Conservation (phyloP, 2,888 invertebrate species). For the Lydus trimaculatus region DNA sequence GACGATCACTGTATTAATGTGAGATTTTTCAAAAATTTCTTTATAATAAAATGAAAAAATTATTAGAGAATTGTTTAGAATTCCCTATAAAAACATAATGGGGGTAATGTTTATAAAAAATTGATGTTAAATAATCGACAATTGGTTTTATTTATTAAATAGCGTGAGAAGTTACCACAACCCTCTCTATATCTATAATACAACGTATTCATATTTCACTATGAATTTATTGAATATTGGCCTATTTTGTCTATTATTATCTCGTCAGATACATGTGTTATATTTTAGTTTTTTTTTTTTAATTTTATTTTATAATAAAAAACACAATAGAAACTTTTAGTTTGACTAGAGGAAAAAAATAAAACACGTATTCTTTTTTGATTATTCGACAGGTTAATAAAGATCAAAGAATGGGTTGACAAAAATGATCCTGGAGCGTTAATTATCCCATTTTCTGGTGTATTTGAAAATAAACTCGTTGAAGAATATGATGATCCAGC, state of each 20-base stretch:
- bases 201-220: not conserved
- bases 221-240: not conserved
- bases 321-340: not conserved
- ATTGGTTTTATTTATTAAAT: not conserved
- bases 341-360: not conserved
- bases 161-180: constrained; percentile 10
- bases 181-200: not conserved
- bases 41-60: not conserved
- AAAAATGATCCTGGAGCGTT: constrained; percentile 93
- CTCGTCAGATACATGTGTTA: not conserved
- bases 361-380: not conserved
- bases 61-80: not conserved
- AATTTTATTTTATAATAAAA: not conserved
- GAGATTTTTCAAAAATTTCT: not conserved
- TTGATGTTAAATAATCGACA: not conserved
- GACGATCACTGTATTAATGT: not conserved
- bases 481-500: constrained; percentile 86
- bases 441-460: constrained; percentile 96
- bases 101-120: not conserved
- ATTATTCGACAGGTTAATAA: constrained; percentile 75
- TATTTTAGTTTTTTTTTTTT: not conserved
- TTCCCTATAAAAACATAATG: not conserved
- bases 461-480: constrained; percentile 82
- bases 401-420: constrained; percentile 99
- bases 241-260: constrained; percentile 6